Evolutionary conservation across 2,113 vertebrate species (phyloP).

Genomic region (Cygnus buccinator): DNA sequence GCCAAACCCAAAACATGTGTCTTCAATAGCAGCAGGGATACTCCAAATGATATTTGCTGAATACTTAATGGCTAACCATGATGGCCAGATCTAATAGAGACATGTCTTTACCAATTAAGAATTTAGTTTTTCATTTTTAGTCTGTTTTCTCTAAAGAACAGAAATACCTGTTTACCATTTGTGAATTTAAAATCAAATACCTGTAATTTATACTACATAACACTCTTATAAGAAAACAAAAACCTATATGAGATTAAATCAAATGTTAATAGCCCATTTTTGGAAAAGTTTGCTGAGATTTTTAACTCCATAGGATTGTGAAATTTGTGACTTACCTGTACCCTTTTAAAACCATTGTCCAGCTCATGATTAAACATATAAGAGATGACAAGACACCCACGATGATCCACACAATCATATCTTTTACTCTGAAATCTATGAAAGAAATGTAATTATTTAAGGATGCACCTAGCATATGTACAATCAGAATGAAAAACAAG

Average conservation of each 20-base stretch:
- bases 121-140: background rate
- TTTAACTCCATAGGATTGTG: background rate
- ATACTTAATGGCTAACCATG: background rate
- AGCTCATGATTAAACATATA: conserved; percentile 83
- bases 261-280: background rate
- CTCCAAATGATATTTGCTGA: background rate
- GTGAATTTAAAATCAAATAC: background rate
- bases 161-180: background rate
- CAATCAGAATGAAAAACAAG: background rate
- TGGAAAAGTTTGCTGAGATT: background rate
- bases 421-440: conserved; percentile 79
- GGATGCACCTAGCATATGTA: background rate
- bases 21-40: background rate
- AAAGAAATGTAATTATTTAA: conserved; percentile 57
- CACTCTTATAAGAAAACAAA: background rate
- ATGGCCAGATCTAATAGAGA: background rate
- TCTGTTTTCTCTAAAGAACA: background rate
- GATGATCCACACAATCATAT: conserved; percentile 86
- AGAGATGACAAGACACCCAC: conserved; percentile 81
- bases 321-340: conserved; percentile 79
- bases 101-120: background rate
- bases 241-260: background rate
- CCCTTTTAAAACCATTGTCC: conserved; percentile 85
- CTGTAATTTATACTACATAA: background rate
- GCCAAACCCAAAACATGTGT: accelerated